Conservation (phyloP, 2,113 vertebrate species). For the Syrmaticus mikado region DNA sequence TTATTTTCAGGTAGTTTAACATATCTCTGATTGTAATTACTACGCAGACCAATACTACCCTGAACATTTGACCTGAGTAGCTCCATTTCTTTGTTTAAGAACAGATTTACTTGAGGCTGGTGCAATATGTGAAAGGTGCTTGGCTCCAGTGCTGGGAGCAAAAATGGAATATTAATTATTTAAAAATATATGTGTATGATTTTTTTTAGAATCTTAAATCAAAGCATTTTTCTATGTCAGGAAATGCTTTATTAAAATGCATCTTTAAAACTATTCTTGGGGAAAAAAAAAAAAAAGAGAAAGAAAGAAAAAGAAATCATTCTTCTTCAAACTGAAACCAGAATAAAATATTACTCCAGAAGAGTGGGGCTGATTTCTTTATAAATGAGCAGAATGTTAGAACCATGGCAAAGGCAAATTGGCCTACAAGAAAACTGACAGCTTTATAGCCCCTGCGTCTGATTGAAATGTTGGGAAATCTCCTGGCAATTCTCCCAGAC, state of each 20-base stretch:
- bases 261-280: neutral
- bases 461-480: slow-evolving; percentile 85
- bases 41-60: slow-evolving; percentile 32
- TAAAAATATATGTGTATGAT: neutral
- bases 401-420: slow-evolving; percentile 85
- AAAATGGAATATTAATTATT: slow-evolving; percentile 35
- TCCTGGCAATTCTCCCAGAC: slow-evolving; percentile 86
- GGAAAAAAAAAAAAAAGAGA: neutral
- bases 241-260: slow-evolving; percentile 13
- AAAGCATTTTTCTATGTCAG: slow-evolving; percentile 5
- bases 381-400: slow-evolving; percentile 78
- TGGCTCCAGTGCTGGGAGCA: neutral
- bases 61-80: slow-evolving; percentile 33
- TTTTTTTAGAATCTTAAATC: slow-evolving; percentile 7
- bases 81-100: slow-evolving; percentile 51
- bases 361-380: slow-evolving; percentile 71
- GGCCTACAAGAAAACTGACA: slow-evolving; percentile 87
- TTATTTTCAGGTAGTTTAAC: slow-evolving; percentile 71
- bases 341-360: slow-evolving; percentile 71
- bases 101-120: slow-evolving; percentile 57
- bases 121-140: neutral
- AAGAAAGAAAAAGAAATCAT: neutral
- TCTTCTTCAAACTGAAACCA: slow-evolving; percentile 59
- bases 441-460: slow-evolving; percentile 85
- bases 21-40: slow-evolving; percentile 60